These are phyloP conservation scores for Phaenicophaeus curvirostris DNA, from an alignment of 2,797 vertebrate genomes.

Conservation along the genomic window DNA sequence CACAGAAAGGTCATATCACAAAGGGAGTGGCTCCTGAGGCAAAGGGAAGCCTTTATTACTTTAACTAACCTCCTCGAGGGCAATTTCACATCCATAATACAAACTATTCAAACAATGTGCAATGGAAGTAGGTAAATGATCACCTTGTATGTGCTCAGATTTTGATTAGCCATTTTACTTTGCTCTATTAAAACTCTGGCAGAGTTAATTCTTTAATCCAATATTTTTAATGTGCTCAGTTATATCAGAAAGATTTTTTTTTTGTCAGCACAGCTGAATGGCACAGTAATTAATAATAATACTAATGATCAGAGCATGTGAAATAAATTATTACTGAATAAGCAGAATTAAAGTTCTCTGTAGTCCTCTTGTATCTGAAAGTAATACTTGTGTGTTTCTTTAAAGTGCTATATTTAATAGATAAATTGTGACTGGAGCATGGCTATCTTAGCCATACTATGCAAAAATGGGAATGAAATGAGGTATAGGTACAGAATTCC, in stretches of 20 bases:
- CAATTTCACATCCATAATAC: slow-evolving; percentile 54
- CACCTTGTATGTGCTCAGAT: slow-evolving; percentile 11
- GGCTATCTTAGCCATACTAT: background rate
- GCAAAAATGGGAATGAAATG: background rate
- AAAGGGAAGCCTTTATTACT: slow-evolving; percentile 58
- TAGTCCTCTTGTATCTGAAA: background rate
- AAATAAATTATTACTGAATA: slow-evolving; percentile 40
- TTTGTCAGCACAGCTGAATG: background rate
- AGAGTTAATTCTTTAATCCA: slow-evolving; percentile 26
- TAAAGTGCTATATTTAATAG: background rate
- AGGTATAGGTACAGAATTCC: background rate
- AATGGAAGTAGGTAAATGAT: slow-evolving; percentile 22
- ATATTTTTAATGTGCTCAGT: slow-evolving; percentile 1
- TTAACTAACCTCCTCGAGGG: slow-evolving; percentile 51
- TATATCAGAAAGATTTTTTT: background rate
- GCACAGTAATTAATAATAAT: slow-evolving; percentile 32
- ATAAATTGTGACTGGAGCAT: background rate
- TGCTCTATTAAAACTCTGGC: background rate
- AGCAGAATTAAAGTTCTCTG: slow-evolving; percentile 21
- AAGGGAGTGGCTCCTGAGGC: slow-evolving; percentile 63
- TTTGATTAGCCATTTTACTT: slow-evolving; percentile 41
- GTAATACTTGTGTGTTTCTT: background rate
- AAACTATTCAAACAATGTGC: slow-evolving; percentile 36
- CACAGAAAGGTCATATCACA: slow-evolving; percentile 62
- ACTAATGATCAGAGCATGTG: background rate